These are phyloP conservation scores for Orestias chungarensis DNA, from an alignment of 2,797 vertebrate species.

Conservation along the genomic window DNA sequence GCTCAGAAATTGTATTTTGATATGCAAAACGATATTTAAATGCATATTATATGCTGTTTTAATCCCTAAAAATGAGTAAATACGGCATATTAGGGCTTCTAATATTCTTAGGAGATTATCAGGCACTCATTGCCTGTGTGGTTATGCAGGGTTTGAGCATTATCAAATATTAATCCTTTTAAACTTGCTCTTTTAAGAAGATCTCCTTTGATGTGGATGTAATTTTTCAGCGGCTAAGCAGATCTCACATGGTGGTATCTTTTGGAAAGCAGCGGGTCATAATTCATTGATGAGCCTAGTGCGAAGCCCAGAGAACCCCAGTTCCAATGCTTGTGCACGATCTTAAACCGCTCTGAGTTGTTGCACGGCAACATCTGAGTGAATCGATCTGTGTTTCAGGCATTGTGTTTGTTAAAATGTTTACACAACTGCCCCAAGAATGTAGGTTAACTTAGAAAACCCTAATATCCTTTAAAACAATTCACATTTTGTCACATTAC, in stretches of 20 bases:
- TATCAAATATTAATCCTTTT: conserved; percentile 81
- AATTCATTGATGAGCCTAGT: conserved; percentile 77
- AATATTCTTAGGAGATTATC: conserved; percentile 80
- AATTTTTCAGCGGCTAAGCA: conserved; percentile 77
- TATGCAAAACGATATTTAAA: conserved; percentile 81
- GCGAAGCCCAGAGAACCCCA: conserved; percentile 51
- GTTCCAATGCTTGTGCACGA: conserved; percentile 49
- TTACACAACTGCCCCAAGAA: conserved; percentile 14
- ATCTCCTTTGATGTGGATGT: conserved; percentile 79
- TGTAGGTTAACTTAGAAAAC: conserved; percentile 17
- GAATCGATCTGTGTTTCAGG: conserved; percentile 21
- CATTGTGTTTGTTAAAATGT: conserved; percentile 17
- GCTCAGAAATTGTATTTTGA: conserved; percentile 79
- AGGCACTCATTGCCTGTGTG: conserved; percentile 67
- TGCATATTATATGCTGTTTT: conserved; percentile 79
- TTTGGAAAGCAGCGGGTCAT: conserved; percentile 66
- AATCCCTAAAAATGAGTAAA: conserved; percentile 79
- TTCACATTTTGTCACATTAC: background rate
- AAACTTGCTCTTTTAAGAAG: conserved; percentile 81
- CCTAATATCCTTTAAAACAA: background rate
- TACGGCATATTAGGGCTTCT: conserved; percentile 76
- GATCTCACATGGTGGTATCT: conserved; percentile 68
- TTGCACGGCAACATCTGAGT: conserved; percentile 26
- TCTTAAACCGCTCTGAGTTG: conserved; percentile 44
- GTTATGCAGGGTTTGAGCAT: conserved; percentile 71